Evolutionary conservation across 2,888 invertebrate species (phyloP), one percentile per base, ranked within the genome.

Genomic region (Drosophila incognita): DNA sequence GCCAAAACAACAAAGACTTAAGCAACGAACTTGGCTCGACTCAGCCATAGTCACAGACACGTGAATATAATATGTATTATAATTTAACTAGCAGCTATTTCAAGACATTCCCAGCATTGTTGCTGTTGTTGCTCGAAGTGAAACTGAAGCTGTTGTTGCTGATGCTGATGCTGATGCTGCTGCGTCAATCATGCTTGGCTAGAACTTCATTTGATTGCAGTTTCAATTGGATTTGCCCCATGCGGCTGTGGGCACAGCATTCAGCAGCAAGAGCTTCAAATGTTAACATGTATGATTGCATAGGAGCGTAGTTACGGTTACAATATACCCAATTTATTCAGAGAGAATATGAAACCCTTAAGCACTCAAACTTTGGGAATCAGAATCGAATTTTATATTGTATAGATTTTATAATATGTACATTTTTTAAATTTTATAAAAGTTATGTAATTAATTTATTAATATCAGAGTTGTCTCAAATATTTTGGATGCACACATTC

Each of bases 51-150:
- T 29, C 35, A 11, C 38, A 61, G 46, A 54, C 57, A 61, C 51
- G 76, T 72, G 76, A 69, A 76, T 75, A 65, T 71, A 40, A 56
- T n/a, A 77, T 81, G 56, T 81, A 79, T 74, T 75, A 88, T 87
- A 72, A 85, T 74, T 87, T 83, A 82, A 76, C 75, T 87, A 68
- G 72, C 74, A 78, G 80, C 69, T 78, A 89, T 85, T 83, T 83
- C 81, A 78, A 76, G 83, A 77, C 78, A 85, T 87, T 87, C 87
- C 78, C 89, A 87, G 76, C 87, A 89, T 87, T 87, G 88, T 48
- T 67, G 27, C 18, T 67, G 58, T 24, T 57, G 56, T 52, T 61
- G 62, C 54, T 67, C 48, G n/a, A 67, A 40, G 31, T 61, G 56
- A 49, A 42, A 29, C 60, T 61, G 36, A 27, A 38, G 48, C 48